These are phyloP conservation scores for Sphaeramia orbicularis DNA, from an alignment of 2,797 vertebrate species.

Conservation along the genomic window DNA sequence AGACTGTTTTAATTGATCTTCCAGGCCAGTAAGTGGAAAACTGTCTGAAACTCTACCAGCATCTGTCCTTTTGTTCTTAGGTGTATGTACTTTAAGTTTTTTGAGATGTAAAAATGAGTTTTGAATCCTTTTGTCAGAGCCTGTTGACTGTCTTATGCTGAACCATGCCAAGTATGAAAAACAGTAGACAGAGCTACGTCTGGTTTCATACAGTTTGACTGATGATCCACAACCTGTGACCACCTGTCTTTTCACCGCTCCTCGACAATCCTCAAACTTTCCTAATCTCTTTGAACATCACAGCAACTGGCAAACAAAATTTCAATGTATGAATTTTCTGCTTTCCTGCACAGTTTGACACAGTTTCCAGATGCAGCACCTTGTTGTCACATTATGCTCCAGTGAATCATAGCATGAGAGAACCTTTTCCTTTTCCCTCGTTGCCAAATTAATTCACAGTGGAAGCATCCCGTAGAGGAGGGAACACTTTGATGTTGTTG, in stretches of 20 bases:
- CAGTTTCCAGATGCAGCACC: background rate
- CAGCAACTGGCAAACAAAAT: constrained; percentile 3
- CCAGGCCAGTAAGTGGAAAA: no score
- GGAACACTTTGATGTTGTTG: constrained; percentile 65
- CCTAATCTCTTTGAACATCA: constrained; percentile 17
- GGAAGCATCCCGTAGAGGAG: constrained; percentile 36
- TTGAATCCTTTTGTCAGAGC: no score
- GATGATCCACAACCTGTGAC: no score
- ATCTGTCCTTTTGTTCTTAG: no score
- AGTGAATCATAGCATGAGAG: constrained; percentile 29
- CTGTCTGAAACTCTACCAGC: no score
- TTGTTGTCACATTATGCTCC: constrained; percentile 9
- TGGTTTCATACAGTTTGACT: no score
- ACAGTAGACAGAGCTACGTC: no score
- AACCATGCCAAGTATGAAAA: no score
- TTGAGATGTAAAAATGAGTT: no score
- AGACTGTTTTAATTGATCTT: no score
- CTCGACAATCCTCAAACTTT: background rate
- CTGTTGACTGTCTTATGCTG: no score
- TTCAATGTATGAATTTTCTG: constrained; percentile 20
- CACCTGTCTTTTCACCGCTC: constrained; percentile 4
- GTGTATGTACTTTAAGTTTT: no score
- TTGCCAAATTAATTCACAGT: constrained; percentile 52
- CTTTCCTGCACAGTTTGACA: constrained; percentile 23
- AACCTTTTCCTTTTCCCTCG: constrained; percentile 30